Evolutionary conservation across 2,113 vertebrate species (phyloP).

Genomic region (Halcyon malimbica): DNA sequence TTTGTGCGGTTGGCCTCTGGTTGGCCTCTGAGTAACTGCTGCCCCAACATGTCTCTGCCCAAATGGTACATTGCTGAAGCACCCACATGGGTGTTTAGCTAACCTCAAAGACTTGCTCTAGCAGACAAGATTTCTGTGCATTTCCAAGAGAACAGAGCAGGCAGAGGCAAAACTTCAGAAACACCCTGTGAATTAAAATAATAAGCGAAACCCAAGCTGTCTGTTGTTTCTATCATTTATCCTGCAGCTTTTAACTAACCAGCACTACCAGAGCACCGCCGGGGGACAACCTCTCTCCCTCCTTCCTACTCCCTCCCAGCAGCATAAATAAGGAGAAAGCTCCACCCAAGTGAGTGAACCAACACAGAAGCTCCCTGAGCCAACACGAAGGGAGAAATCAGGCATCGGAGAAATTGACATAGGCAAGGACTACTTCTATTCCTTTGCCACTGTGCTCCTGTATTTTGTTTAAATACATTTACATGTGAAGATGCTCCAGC

Average conservation of each 20-base stretch:
- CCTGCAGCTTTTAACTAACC: not conserved
- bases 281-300: not conserved
- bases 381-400: not conserved
- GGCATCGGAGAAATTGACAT: not conserved
- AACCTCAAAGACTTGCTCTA: not conserved
- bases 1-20: not conserved
- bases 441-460: not conserved
- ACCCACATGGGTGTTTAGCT: not conserved
- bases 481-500: not conserved
- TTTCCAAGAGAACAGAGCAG: not conserved
- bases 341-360: not conserved
- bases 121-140: not conserved
- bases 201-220: not conserved
- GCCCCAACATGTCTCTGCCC: not conserved
- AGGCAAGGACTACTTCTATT: not conserved
- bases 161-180: not conserved
- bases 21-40: not conserved
- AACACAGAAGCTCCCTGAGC: not conserved
- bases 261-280: not conserved
- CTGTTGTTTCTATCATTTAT: not conserved
- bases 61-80: not conserved
- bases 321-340: not conserved
- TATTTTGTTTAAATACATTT: not conserved
- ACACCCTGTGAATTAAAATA: not conserved
- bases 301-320: not conserved